Percentiles rank a stretch among this genome's conserved stretches.
These are phyloP conservation scores for Drosophila merina DNA, from an alignment of 2,888 invertebrate genomes.

Conservation along the genomic window DNA sequence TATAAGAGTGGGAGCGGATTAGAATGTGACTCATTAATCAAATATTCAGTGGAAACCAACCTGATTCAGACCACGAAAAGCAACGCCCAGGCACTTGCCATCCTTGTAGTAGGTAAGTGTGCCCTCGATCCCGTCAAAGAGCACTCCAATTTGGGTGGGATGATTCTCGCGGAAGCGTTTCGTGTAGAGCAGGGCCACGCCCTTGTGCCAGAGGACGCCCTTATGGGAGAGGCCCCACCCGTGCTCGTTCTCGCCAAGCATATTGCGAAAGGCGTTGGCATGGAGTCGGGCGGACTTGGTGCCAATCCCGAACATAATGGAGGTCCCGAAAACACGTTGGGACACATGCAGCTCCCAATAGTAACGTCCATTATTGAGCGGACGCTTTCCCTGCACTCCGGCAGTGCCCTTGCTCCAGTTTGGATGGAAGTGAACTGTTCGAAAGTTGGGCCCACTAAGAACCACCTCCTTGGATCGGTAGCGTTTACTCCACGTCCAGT, in stretches of 20 bases:
- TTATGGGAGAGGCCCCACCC: slow-evolving; percentile 91
- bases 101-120: slow-evolving; percentile 90
- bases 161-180: slow-evolving; percentile 89
- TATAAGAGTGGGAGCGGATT: slow-evolving; percentile 35
- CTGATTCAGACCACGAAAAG: slow-evolving; percentile 87
- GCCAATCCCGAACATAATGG: slow-evolving; percentile 90
- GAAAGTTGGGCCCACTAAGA: slow-evolving; percentile 85
- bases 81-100: slow-evolving; percentile 88
- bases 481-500: slow-evolving; percentile 88
- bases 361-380: slow-evolving; percentile 87
- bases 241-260: slow-evolving; percentile 89
- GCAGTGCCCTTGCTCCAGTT: slow-evolving; percentile 91
- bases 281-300: slow-evolving; percentile 86
- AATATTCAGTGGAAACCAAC: slow-evolving; percentile 56
- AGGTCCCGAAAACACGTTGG: slow-evolving; percentile 88
- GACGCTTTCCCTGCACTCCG: slow-evolving; percentile 87
- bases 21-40: neutral
- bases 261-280: slow-evolving; percentile 88
- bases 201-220: slow-evolving; percentile 88
- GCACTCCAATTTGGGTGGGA: slow-evolving; percentile 87
- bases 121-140: slow-evolving; percentile 88
- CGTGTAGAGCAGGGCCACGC: slow-evolving; percentile 87
- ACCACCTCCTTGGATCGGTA: slow-evolving; percentile 86
- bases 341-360: slow-evolving; percentile 88
- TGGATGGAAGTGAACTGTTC: slow-evolving; percentile 89